Conservation (phyloP, 2,797 vertebrate genomes). For the Mallotus villosus region DNA sequence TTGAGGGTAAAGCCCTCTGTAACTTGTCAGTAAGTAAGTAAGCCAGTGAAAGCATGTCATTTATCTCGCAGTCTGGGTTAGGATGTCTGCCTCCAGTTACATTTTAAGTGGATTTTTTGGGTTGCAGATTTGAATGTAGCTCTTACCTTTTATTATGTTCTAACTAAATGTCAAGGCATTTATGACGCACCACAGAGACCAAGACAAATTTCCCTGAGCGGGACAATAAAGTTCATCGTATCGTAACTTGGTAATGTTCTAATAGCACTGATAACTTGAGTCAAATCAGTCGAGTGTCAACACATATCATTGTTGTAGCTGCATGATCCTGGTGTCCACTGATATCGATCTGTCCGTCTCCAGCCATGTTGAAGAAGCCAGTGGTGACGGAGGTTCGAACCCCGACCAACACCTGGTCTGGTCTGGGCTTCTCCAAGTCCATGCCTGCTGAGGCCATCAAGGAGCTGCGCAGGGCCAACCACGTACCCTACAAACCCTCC, state of each 20-base stretch:
- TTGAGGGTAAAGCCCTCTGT: not conserved
- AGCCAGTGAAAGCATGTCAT: constrained; percentile 14
- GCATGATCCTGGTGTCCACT: too few relatives aligned
- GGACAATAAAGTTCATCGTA: too few relatives aligned
- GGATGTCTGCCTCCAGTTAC: not conserved
- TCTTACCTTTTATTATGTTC: not conserved
- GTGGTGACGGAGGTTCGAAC: constrained; percentile 88
- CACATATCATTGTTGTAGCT: too few relatives aligned
- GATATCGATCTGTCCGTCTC: not conserved
- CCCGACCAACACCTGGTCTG: constrained; percentile 88
- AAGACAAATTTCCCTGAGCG: too few relatives aligned
- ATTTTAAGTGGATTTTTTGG: not conserved
- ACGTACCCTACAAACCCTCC: constrained; percentile 83
- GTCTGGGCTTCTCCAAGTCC: constrained; percentile 89
- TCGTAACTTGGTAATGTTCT: not conserved
- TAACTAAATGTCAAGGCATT: too few relatives aligned
- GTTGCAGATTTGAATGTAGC: not conserved
- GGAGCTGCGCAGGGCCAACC: constrained; percentile 84
- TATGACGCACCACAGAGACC: too few relatives aligned
- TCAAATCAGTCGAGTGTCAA: too few relatives aligned
- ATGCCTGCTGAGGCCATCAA: constrained; percentile 92
- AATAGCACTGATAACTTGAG: too few relatives aligned
- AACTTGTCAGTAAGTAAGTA: constrained; percentile 18
- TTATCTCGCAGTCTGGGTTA: not conserved
- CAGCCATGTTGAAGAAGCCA: constrained; percentile 89